Evolutionary conservation across 1,140 invertebrate species (phyloP), one percentile per base, ranked within the genome.

Genomic region (Metopolophium dirhodum): DNA sequence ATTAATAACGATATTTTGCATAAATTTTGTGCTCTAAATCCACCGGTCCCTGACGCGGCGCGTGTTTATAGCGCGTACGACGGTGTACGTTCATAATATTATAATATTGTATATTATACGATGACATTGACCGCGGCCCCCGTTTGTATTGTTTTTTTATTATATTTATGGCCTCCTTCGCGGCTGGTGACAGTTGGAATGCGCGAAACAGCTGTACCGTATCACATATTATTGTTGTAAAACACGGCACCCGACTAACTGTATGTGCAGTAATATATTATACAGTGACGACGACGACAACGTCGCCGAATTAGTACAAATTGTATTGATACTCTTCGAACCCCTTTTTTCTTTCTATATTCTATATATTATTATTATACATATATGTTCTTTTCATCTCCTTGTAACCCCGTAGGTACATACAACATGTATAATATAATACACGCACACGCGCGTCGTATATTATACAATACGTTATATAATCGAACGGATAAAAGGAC

Each of bases 291-390:
- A 68, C 30, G 85, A 87, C 45, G 20, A 87, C 83, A 41, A 45
- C 45, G 26, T 9, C 61, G 41, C 68, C 90, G 90, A 91, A 91
- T 91, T 91, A 91, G 61, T 91, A 91, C 90, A 91, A 91, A 91
- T 91, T 91, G 68, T 91, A 91, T 91, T 41, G 61, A 91, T 91
- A 91, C 61, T 49, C 90, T 68, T 91, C 37, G 90, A 91, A 91
- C 90, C 90, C 90, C 90, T 91, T 91, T 91, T 91, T 61, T 45
- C 26, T 45, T 45, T 85, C 83, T n/a, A 85, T 83, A 18, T 22
- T 51, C 51, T 54, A 54, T 83, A 83, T 41, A 41, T 41, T 41
- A 41, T 37, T 82, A 82, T 82, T 20, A 20, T 23, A 11, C 22
- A 45, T 85, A 14, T 87, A 49, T 45, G 23, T 87, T 87, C 85